These are phyloP conservation scores for Electrona antarctica DNA, from an alignment of 2,113 vertebrate genomes.

Conservation along the genomic window DNA sequence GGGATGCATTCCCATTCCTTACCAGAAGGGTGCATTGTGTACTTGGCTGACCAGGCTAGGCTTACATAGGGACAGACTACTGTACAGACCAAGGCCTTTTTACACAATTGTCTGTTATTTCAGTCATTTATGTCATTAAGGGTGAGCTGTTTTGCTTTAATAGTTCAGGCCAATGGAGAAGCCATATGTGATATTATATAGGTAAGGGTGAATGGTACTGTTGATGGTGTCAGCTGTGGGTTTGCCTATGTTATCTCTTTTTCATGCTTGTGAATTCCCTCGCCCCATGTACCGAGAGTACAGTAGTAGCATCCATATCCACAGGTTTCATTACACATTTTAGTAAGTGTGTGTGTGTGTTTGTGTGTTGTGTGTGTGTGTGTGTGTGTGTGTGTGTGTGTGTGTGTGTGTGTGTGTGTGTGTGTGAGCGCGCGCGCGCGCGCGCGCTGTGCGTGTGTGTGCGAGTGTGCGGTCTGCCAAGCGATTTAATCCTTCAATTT, in stretches of 20 bases:
- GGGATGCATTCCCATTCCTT: constrained; percentile 3
- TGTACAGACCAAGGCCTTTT: no score
- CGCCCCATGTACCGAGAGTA: constrained; percentile 4
- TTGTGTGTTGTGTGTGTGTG: constrained; percentile 9
- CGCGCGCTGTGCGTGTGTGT: constrained; percentile 11
- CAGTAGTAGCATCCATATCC: constrained; percentile 34
- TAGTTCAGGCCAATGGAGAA: no score
- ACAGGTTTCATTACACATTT: constrained; percentile 35
- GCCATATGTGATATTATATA: no score
- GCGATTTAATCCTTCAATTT: background rate
- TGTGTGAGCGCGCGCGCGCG: background rate
- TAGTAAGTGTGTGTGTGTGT: constrained; percentile 4
- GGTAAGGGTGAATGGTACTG: no score
- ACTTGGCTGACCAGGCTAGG: background rate
- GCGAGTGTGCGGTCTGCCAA: background rate
- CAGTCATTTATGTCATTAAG: no score
- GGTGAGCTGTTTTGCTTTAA: no score
- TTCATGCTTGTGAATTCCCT: no score
- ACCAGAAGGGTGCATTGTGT: constrained; percentile 58
- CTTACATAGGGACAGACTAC: background rate
- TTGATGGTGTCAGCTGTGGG: no score
- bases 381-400: constrained; percentile 9
- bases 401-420: constrained; percentile 9
- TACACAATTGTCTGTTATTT: no score
- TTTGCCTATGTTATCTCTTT: no score